phyloP scores from a whole-genome alignment of 1,140 invertebrate species.

The Pseudomyrmex concolor region DNA sequence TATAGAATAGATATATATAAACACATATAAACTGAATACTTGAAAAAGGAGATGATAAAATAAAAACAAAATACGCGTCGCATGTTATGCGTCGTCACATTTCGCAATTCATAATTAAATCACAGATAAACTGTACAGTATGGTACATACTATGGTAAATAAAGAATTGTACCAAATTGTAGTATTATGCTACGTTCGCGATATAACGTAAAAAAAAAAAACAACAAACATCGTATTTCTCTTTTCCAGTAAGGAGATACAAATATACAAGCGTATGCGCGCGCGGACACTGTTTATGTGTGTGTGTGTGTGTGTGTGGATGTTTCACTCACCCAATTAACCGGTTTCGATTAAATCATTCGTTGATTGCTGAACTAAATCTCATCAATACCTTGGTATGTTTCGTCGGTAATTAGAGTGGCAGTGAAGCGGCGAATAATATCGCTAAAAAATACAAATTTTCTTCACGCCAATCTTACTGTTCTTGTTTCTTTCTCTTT shows the following conservation, averaged over 20 bases:
- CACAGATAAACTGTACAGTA: conserved; percentile 75
- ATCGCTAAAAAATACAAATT: conserved; percentile 10
- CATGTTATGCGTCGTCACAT: conserved; percentile 6
- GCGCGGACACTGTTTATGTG: conserved; percentile 53
- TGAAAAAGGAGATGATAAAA: conserved; percentile 1
- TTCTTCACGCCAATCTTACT: conserved; percentile 4
- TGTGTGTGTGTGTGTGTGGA: conserved; percentile 6
- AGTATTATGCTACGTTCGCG: conserved; percentile 61
- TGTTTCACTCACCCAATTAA: conserved; percentile 67
- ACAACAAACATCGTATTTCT: conserved; percentile 63
- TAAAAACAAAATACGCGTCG: conserved; percentile 22
- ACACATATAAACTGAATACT: conserved; percentile 24
- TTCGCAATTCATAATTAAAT: conserved; percentile 74
- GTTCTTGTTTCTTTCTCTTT: conserved; percentile 24
- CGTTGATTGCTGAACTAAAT: conserved; percentile 59
- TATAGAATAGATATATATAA: no score
- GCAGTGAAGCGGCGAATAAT: conserved; percentile 13
- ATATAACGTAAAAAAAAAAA: conserved; percentile 67
- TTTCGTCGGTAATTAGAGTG: conserved; percentile 24
- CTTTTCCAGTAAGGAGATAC: conserved; percentile 61
- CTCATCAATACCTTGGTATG: conserved; percentile 41
- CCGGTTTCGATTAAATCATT: conserved; percentile 41
- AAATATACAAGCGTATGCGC: conserved; percentile 72
- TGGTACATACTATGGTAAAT: conserved; percentile 72
- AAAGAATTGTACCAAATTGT: conserved; percentile 66